These are phyloP conservation scores for Neomonachus schauinslandi DNA, from an alignment of 2,113 vertebrate genomes.

Conservation along the genomic window DNA sequence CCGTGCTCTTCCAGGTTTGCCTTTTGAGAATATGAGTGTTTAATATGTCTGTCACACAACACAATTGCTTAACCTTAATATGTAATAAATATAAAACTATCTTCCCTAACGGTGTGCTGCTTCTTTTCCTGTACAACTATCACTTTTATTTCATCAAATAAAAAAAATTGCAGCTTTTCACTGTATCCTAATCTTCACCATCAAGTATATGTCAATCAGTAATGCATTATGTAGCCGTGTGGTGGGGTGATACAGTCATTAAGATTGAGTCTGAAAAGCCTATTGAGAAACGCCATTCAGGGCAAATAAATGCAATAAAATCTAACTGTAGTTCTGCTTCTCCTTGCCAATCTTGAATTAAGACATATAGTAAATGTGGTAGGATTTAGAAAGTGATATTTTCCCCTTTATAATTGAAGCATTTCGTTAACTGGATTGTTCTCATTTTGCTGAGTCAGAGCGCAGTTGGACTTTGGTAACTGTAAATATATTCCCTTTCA, in stretches of 20 bases:
- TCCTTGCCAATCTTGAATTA: slow-evolving; percentile 28
- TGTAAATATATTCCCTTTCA: slow-evolving; percentile 9
- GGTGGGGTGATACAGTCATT: slow-evolving; percentile 25
- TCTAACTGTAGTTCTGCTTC: slow-evolving; percentile 61
- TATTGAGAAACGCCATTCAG: slow-evolving; percentile 74
- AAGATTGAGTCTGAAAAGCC: slow-evolving; percentile 72
- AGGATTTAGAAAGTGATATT: slow-evolving; percentile 64
- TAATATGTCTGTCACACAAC: background rate
- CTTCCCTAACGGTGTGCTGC: background rate
- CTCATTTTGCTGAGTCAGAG: slow-evolving; percentile 78
- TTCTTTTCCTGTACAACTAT: background rate
- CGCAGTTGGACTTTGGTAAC: slow-evolving; percentile 40
- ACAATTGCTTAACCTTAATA: slow-evolving; percentile 4
- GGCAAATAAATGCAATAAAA: slow-evolving; percentile 65
- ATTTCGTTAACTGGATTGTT: slow-evolving; percentile 18
- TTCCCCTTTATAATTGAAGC: slow-evolving; percentile 60
- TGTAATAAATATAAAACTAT: background rate
- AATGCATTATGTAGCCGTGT: background rate
- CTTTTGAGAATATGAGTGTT: background rate
- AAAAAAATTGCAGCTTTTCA: slow-evolving; percentile 46
- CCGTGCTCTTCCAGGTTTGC: background rate
- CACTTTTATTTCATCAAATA: slow-evolving; percentile 55
- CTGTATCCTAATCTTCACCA: background rate
- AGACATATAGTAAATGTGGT: slow-evolving; percentile 59
- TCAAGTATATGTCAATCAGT: slow-evolving; percentile 63